Evolutionary conservation across 2,797 vertebrate species (phyloP).

Genomic region (Allobates femoralis): DNA sequence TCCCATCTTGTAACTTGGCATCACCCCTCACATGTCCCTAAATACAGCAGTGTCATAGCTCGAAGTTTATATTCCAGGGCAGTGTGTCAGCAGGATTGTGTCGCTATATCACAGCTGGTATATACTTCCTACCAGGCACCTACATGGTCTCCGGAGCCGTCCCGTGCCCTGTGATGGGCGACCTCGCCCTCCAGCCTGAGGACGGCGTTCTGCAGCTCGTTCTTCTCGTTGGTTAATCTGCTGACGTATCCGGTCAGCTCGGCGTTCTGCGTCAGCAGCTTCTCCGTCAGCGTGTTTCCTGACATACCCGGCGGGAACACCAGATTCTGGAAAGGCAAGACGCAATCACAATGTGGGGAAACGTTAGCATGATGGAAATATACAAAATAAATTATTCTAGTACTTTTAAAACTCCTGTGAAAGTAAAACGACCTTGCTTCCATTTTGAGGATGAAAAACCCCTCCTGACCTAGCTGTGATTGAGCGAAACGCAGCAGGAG

Average conservation of each 20-base stretch:
- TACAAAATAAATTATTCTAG: too few relatives aligned
- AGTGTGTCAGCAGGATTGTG: neutral
- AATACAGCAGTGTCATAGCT: too few relatives aligned
- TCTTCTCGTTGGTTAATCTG: constrained; percentile 94
- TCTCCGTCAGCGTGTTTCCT: constrained; percentile 83
- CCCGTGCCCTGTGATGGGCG: constrained; percentile 76
- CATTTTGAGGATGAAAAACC: too few relatives aligned
- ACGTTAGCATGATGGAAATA: neutral
- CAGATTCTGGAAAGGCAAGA: constrained; percentile 69
- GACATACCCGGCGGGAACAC: constrained; percentile 73
- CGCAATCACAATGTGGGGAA: neutral
- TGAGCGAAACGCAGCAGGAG: too few relatives aligned
- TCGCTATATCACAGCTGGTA: neutral
- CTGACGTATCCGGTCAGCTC: constrained; percentile 93
- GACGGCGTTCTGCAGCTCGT: constrained; percentile 86
- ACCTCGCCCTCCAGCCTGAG: constrained; percentile 89
- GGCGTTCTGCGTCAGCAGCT: constrained; percentile 91
- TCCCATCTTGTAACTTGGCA: too few relatives aligned
- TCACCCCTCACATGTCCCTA: neutral
- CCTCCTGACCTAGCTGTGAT: too few relatives aligned
- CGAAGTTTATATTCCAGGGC: neutral
- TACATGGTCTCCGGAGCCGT: constrained; percentile 74
- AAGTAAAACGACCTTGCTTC: too few relatives aligned
- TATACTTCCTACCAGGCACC: constrained; percentile 59
- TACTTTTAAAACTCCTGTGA: too few relatives aligned